Evolutionary conservation across 1,140 invertebrate species (phyloP).

Genomic region (Liolophura sinensis): DNA sequence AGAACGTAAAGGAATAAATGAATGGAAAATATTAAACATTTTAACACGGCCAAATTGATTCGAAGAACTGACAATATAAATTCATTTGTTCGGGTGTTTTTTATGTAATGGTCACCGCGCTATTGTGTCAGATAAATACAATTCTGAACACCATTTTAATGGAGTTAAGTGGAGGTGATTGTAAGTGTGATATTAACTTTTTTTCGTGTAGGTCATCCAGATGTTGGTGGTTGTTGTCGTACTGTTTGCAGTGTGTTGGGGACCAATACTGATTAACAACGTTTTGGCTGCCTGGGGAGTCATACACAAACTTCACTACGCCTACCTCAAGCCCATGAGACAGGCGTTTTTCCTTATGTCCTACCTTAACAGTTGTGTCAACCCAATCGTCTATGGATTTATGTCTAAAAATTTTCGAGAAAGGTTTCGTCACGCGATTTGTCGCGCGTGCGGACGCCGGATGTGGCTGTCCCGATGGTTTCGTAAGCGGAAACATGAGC

Average conservation of each 20-base stretch:
- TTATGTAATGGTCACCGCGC: no score
- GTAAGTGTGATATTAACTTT: no score
- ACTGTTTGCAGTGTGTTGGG: constrained; percentile 63
- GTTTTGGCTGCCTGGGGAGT: constrained; percentile 63
- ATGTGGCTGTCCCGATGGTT: constrained; percentile 22
- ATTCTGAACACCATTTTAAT: no score
- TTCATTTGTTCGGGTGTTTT: no score
- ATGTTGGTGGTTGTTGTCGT: constrained; percentile 62
- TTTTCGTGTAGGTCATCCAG: constrained; percentile 59
- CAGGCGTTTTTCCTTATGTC: constrained; percentile 68
- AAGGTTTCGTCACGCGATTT: constrained; percentile 63
- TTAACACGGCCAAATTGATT: no score
- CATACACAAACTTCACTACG: constrained; percentile 62
- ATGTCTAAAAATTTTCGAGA: constrained; percentile 80
- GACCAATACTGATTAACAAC: constrained; percentile 57
- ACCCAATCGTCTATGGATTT: constrained; percentile 79
- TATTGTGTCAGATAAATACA: no score
- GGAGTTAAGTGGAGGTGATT: no score
- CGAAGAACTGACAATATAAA: no score
- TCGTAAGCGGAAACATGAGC: no score
- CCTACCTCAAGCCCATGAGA: constrained; percentile 66
- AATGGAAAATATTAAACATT: no score
- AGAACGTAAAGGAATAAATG: no score
- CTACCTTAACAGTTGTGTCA: constrained; percentile 69
- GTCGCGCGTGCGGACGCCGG: constrained; percentile 23